Conservation (phyloP, 2,888 invertebrate species). For the Acanthosepion pharaonis region DNA sequence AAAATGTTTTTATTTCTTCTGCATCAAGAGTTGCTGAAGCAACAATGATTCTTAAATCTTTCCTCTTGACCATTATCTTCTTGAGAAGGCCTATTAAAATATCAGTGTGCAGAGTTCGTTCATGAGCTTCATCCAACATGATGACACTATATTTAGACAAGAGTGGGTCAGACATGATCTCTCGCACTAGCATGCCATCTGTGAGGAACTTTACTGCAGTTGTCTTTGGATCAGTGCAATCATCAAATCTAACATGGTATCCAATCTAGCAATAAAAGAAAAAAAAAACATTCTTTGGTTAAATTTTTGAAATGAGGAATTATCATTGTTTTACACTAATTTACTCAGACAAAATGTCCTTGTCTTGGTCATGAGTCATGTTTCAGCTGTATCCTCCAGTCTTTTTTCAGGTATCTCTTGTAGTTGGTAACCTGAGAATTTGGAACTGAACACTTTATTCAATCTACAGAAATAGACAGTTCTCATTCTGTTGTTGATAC, state of each 20-base stretch:
- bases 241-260: slow-evolving; percentile 84
- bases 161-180: slow-evolving; percentile 95
- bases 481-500: too few relatives aligned
- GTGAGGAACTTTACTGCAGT: slow-evolving; percentile 86
- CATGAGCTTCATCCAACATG: slow-evolving; percentile 96
- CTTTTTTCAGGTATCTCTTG: too few relatives aligned
- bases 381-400: too few relatives aligned
- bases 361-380: too few relatives aligned
- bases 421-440: too few relatives aligned
- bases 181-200: slow-evolving; percentile 93
- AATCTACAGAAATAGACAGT: too few relatives aligned
- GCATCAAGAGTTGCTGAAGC: slow-evolving; percentile 98
- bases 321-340: too few relatives aligned
- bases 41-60: slow-evolving; percentile 87
- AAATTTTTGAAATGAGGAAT: too few relatives aligned
- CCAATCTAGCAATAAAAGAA: slow-evolving; percentile 78
- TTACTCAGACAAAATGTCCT: too few relatives aligned
- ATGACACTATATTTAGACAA: slow-evolving; percentile 88
- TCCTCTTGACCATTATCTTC: slow-evolving; percentile 90
- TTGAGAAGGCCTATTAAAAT: slow-evolving; percentile 93
- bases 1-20: slow-evolving; percentile 77
- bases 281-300: background rate
- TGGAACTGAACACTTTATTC: too few relatives aligned
- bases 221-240: slow-evolving; percentile 70
- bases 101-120: slow-evolving; percentile 92